Percentiles rank a stretch among this genome's conserved stretches.
Evolutionary conservation across 2,888 invertebrate genomes (phyloP).

Genomic region (Ypsolopha scabrella): DNA sequence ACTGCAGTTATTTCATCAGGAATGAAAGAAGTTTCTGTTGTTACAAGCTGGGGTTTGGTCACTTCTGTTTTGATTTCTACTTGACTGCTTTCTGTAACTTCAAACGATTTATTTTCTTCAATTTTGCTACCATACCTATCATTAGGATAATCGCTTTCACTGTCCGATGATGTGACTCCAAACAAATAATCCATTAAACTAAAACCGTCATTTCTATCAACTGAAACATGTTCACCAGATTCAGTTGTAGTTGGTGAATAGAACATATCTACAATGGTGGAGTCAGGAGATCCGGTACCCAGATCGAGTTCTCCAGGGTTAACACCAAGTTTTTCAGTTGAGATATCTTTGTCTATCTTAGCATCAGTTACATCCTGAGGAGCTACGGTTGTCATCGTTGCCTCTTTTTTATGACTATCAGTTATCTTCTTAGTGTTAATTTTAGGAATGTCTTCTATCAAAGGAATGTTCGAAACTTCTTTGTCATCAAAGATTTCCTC

Average conservation of each 20-base stretch:
- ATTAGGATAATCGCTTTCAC: conserved; percentile 5
- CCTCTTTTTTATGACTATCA: conserved; percentile 2
- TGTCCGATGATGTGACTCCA: conserved; percentile 30
- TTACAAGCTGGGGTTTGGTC: conserved; percentile 27
- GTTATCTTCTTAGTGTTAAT: conserved; percentile 13
- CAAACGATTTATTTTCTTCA: conserved; percentile 16
- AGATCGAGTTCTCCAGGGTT: conserved; percentile 52
- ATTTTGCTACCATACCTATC: background rate
- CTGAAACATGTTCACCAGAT: conserved; percentile 24
- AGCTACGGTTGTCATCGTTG: conserved; percentile 12
- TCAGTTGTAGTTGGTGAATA: conserved; percentile 37
- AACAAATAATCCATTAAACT: conserved; percentile 58
- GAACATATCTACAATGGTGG: conserved; percentile 39
- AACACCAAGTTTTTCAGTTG: conserved; percentile 19
- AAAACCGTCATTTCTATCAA: conserved; percentile 39
- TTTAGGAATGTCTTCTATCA: conserved; percentile 41
- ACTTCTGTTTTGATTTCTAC: conserved; percentile 28
- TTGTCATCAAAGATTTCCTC: conserved; percentile 36
- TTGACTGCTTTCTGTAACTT: conserved; percentile 12
- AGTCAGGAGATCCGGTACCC: conserved; percentile 48
- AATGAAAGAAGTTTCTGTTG: conserved; percentile 46
- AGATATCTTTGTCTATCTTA: conserved; percentile 19
- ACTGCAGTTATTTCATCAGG: conserved; percentile 54
- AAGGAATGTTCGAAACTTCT: conserved; percentile 26
- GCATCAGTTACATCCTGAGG: conserved; percentile 14